Evolutionary conservation across 2,797 vertebrate species (phyloP).

Genomic region (Enteromius radiatus): DNA sequence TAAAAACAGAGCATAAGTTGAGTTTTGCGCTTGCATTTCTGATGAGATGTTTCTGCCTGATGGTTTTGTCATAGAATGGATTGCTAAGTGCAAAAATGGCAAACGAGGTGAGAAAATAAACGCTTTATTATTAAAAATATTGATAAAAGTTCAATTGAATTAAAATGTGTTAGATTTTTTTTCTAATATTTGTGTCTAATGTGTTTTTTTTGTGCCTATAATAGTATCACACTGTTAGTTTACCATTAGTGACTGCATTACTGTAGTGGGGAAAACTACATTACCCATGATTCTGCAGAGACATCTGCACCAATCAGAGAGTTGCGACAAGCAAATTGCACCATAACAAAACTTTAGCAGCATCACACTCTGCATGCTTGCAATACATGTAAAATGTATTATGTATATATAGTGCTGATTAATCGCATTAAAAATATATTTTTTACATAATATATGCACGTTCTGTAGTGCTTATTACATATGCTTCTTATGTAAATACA

Average conservation of each 20-base stretch:
- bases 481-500: no score
- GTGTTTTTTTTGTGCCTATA: not conserved
- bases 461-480: no score
- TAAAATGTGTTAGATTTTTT: not conserved
- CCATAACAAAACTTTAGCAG: not conserved
- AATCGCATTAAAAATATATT: no score
- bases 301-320: not conserved
- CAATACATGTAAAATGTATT: not conserved
- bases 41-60: not conserved
- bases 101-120: not conserved
- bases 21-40: not conserved
- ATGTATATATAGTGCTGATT: not conserved
- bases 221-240: not conserved
- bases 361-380: not conserved
- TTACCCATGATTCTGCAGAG: not conserved
- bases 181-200: not conserved
- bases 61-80: not conserved
- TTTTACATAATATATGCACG: no score
- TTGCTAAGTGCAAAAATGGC: not conserved
- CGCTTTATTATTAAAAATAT: not conserved
- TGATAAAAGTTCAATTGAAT: not conserved
- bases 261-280: not conserved
- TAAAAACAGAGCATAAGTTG: not conserved
- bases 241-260: not conserved
- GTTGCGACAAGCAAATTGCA: not conserved